A percentile compares a stretch with the other conserved stretches of the same genome.
phyloP scores from a whole-genome alignment of 2,113 vertebrate genomes.

The Pogonocichla stellata region DNA sequence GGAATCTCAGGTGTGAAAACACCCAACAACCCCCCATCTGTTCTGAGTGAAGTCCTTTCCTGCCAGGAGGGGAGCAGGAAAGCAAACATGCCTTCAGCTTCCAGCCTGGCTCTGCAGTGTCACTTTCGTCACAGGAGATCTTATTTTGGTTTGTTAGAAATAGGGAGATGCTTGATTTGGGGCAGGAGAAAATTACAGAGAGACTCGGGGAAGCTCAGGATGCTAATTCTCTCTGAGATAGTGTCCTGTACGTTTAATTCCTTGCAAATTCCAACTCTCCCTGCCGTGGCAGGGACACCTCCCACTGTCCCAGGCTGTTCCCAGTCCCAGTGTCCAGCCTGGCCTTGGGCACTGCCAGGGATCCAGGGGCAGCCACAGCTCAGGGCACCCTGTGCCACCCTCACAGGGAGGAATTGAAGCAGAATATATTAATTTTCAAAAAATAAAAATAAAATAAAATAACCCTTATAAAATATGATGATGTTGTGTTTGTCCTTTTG shows the following conservation, averaged over 20 bases:
- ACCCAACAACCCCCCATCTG: not conserved
- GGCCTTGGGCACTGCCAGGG: not conserved
- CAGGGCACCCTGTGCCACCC: too few species aligned
- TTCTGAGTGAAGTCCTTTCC: not conserved
- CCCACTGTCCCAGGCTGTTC: accelerated
- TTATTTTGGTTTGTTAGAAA: not conserved
- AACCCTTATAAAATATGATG: not conserved
- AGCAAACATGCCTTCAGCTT: not conserved
- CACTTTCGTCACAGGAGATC: not conserved
- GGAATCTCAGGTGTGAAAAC: not conserved
- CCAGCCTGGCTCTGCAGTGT: not conserved
- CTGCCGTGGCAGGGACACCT: not conserved
- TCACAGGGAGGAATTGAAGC: accelerated
- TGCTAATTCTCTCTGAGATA: not conserved
- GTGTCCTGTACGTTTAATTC: not conserved
- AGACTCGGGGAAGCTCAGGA: not conserved
- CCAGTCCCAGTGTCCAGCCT: accelerated
- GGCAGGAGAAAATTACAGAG: not conserved
- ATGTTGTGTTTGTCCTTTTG: not conserved
- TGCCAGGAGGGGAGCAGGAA: not conserved
- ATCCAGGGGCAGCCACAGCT: too few species aligned
- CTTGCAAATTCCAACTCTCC: not conserved
- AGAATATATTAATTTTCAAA: not conserved
- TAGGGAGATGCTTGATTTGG: not conserved
- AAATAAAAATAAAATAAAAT: not conserved